Base-by-base conservation (phyloP, 2,797 vertebrate genomes). In the Characodon lateralis region DNA sequence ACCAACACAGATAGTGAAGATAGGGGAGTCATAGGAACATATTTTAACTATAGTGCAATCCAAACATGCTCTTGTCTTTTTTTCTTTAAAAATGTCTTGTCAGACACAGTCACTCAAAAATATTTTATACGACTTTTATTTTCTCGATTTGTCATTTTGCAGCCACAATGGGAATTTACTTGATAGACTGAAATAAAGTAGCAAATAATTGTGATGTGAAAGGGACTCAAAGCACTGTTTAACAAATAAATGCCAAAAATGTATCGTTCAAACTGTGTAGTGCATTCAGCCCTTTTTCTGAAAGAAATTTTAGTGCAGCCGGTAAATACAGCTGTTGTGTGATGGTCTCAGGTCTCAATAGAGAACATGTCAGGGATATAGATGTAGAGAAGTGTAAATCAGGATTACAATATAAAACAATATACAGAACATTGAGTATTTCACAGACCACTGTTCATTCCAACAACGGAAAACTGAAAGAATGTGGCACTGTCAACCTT, bases 1-100 rank as follows among this genome's bases (percentile, higher is more conserved):
- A 59, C 82, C 81, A 78, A 73, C 50, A 84, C 48, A 81, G 80
- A 90, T 80, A 83, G 72, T 83, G 73, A 91, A 89, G 0, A 16
- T 69, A 69, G 12, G 10, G 22, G 12, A 69, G 41, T 46, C 16
- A 26, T n/a, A 24, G 26, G 66, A 69, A 43, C n/a, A 69, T 22
- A 7, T 1, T 13, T n/a, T 12, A 69, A 4, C 3, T 1, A 0
- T 16, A 69, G 41, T 26, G 24, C 41, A 24, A 26, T 26, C 39
- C 12, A 43, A 43, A 39, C 12, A 24, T 41, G 35, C 3, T 35
- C 14, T 35, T 66, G 63, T 9, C 3, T 41, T 66, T 65, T 66
- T 39, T 8, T 20, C 31, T 22, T 66, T 24, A 39, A 41, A 66
- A 41, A 12, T 5, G 4, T 18, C 28, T 31, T 35, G 59, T 63